Evolutionary conservation across 2,113 vertebrate genomes (phyloP).

Genomic region (Prolemur simus): DNA sequence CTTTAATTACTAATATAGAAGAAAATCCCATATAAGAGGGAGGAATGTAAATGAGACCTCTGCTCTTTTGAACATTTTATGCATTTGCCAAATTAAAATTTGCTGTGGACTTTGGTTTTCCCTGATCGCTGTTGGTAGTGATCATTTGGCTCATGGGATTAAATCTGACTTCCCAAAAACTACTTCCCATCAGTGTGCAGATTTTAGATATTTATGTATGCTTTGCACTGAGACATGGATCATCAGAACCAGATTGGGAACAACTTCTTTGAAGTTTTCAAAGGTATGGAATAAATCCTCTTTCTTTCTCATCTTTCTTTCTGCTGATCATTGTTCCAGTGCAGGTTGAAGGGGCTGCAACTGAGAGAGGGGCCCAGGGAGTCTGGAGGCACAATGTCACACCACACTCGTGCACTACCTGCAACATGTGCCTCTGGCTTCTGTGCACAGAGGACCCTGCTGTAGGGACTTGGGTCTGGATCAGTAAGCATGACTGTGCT

Average conservation of each 20-base stretch:
- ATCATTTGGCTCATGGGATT: conserved; percentile 76
- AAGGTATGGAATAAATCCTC: conserved; percentile 69
- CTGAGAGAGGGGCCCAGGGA: neutral
- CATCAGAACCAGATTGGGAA: conserved; percentile 78
- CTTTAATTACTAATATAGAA: conserved; percentile 84
- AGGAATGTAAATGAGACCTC: conserved; percentile 81
- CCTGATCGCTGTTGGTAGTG: conserved; percentile 73
- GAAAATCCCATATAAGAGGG: conserved; percentile 80
- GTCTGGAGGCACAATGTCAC: neutral
- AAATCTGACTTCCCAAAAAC: conserved; percentile 73
- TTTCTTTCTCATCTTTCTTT: conserved; percentile 45
- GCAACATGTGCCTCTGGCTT: neutral
- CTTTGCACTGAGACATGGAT: conserved; percentile 57
- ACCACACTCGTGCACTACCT: fast-evolving
- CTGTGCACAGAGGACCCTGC: neutral
- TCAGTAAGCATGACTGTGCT: fast-evolving
- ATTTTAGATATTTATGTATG: conserved; percentile 60
- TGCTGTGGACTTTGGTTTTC: conserved; percentile 76
- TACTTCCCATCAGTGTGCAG: conserved; percentile 66
- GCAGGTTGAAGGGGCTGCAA: neutral
- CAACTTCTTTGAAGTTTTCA: conserved; percentile 75
- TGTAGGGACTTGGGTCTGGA: neutral
- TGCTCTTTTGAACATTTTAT: conserved; percentile 81
- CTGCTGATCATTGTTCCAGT: neutral
- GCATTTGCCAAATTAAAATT: conserved; percentile 81